Percentiles rank a stretch among this genome's conserved stretches.
Conservation (phyloP, 2,113 vertebrate genomes). For the Scortum barcoo region DNA sequence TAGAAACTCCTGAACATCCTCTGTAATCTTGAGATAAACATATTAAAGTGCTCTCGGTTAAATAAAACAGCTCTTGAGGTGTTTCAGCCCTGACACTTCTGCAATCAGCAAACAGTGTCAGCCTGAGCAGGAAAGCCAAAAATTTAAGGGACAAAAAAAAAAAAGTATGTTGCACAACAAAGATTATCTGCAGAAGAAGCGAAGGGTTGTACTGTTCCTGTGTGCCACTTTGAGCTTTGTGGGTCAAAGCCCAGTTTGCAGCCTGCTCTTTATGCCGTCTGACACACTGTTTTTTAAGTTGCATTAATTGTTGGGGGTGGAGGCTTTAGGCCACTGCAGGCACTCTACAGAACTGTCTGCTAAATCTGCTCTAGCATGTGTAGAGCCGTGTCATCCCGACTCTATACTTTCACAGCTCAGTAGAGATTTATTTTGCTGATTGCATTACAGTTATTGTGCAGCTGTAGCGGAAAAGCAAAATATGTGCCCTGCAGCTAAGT, state of each 20-base stretch:
- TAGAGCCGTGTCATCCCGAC: not conserved
- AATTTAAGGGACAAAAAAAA: not conserved
- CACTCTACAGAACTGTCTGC: not conserved
- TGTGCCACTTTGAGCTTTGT: constrained; percentile 30
- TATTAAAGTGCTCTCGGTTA: not conserved
- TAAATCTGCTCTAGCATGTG: not conserved
- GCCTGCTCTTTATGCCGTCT: constrained; percentile 14
- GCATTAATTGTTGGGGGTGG: not conserved
- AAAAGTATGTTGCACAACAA: not conserved
- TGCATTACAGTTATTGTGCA: not conserved
- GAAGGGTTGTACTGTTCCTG: not conserved
- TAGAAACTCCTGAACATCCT: no score
- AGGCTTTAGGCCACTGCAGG: not conserved
- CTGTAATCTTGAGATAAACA: no score
- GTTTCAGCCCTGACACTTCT: not conserved
- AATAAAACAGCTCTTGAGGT: no score
- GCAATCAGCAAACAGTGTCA: not conserved
- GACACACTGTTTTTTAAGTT: constrained; percentile 13
- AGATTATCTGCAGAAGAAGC: constrained; percentile 4
- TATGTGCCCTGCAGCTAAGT: constrained; percentile 16
- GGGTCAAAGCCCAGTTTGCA: constrained; percentile 42
- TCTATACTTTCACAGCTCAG: not conserved
- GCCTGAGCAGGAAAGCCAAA: not conserved
- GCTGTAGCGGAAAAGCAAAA: not conserved
- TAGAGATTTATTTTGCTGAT: constrained; percentile 2